Base-by-base conservation (phyloP, 1,140 invertebrate genomes). In the Thaumatotibia leucotreta region DNA sequence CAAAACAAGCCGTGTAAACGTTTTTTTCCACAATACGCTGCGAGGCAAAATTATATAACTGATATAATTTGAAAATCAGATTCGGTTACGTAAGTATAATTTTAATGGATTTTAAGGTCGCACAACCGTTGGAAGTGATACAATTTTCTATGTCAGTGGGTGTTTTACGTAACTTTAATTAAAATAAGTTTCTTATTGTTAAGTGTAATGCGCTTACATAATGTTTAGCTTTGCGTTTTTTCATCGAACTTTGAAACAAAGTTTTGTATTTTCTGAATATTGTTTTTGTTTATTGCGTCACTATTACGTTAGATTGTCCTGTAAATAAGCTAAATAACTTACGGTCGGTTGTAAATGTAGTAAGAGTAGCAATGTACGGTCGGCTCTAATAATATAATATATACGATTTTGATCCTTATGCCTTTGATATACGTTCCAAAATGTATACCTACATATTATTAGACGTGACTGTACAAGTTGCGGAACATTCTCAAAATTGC, bases 111-210 rank as follows among this genome's bases (percentile, higher is more conserved):
- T 27, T 58, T 58, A 58, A 62, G 33, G 64, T 68, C 63, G 61
- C 11, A 33, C 39, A 65, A 52, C 62, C 66, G 50, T 52, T n/a
- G 20, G 64, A 68, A 68, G 35, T 64, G 64, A 64, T 66, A 65
- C 62, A 58, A 35, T 49, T 49, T 67, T 58, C 39, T 74, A 58
- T 74, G 73, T 72, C 63, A 74, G 73, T 74, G 63, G 73, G 69
- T 71, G 69, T 67, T 20, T 73, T 73, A 39, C 35, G 49, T 61
- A 73, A 71, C 14, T 11, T 33, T 62, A 33, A 62, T 62, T 58
- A 58, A 54, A 58, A 27, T 58, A 27, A 58, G 52, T 58, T 58
- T 58, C 14, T 27, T 52, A 24, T 27, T 58, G 24, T 58, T 58
- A 27, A n/a, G n/a, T n/a, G n/a, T 58, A 29, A 27, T 5, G 52